Conservation (phyloP, 2,797 vertebrate species). For the Oophaga sylvatica region DNA sequence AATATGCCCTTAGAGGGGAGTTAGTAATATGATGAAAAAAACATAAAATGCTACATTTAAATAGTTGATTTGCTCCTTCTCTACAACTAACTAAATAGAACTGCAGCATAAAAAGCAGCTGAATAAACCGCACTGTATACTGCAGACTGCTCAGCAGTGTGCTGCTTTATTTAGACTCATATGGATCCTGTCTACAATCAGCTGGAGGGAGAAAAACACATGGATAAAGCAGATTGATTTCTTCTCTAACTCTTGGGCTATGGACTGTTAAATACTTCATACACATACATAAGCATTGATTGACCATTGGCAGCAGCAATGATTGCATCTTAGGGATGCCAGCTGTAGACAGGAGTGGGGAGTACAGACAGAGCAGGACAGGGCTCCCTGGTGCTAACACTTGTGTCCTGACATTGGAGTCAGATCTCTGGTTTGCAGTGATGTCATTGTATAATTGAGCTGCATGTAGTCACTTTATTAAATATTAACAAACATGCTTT, state of each 20-base stretch:
- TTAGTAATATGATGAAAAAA: background rate
- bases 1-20: background rate
- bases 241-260: constrained; percentile 23
- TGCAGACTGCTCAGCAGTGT: background rate
- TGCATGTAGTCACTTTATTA: constrained; percentile 47
- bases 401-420: constrained; percentile 13
- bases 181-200: constrained; percentile 15
- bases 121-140: background rate
- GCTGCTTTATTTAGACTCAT: background rate
- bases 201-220: constrained; percentile 11
- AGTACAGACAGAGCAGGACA: background rate
- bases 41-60: background rate
- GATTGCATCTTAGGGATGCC: background rate
- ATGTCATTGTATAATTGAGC: constrained; percentile 50
- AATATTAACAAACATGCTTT: constrained; percentile 55
- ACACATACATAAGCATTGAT: constrained; percentile 31
- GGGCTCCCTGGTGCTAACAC: background rate
- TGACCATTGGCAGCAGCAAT: constrained; percentile 11
- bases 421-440: constrained; percentile 9
- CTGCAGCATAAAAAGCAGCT: background rate
- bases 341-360: background rate
- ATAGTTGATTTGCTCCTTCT: background rate
- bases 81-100: background rate
- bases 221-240: constrained; percentile 15
- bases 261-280: constrained; percentile 27